A percentile compares a stretch with the other conserved stretches of the same genome.
Evolutionary conservation across 2,113 vertebrate genomes (phyloP).

Genomic region (Myrmecophaga tridactyla): DNA sequence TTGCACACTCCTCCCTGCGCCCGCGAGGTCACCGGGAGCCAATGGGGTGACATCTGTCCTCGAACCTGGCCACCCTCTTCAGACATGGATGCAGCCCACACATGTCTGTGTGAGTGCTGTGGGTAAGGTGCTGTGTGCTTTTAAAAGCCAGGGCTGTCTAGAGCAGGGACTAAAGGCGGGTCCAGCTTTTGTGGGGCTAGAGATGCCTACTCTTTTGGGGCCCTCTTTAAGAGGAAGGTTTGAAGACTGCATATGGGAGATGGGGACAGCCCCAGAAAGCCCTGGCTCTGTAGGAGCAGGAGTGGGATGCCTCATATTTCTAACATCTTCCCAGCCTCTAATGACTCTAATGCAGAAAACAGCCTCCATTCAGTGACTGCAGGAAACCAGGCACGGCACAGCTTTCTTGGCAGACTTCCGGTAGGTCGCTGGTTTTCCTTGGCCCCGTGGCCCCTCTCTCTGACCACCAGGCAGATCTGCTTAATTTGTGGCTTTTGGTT

Average conservation of each 20-base stretch:
- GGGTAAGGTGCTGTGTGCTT: neutral
- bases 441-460: no score
- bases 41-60: neutral
- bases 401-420: no score
- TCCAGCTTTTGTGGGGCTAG: neutral
- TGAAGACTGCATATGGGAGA: rapidly evolving
- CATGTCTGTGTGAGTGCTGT: rapidly evolving
- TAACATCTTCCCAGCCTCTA: no score
- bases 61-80: neutral
- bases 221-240: neutral
- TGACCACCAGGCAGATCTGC: neutral
- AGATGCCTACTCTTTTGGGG: neutral
- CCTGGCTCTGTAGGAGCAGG: no score
- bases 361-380: neutral
- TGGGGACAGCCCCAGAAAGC: no score
- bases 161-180: rapidly evolving
- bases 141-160: neutral
- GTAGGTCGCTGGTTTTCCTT: neutral
- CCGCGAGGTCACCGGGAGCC: rapidly evolving
- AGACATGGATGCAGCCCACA: rapidly evolving
- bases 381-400: neutral
- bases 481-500: neutral
- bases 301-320: no score
- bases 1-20: rapidly evolving
- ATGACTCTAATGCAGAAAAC: neutral